Evolutionary conservation across 2,113 vertebrate genomes (phyloP), one percentile per base, ranked within the genome.

Genomic region (Gadus macrocephalus): DNA sequence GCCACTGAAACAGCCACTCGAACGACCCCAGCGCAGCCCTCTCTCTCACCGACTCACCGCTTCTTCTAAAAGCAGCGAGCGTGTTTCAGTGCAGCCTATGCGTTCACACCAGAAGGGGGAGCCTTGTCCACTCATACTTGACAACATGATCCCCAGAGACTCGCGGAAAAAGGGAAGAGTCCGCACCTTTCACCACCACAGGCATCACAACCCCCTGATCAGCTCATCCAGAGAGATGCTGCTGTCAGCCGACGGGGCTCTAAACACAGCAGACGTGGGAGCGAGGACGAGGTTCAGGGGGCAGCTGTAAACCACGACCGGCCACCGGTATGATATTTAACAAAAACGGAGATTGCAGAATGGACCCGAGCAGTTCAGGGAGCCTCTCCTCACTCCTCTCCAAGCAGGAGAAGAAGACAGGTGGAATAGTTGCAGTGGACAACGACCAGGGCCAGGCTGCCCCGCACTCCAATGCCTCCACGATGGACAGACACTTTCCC

Each of bases 321-420:
- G 80, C 78, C 78, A 78, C 71, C 82, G 89, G 82, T 5, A 91
- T 92, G 91, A 91, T 90, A 89, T 92, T 91, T 89, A 92, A 89
- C 79, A 91, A 90, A 78, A 93, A 93, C 92, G 92, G 92, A 78
- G 92, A 93, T 42, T 93, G 91, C 81, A 89, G 90, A 87, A 88
- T 90, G 84, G 90, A 93, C 77, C 85, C 89, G 60, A 76, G 79
- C 81, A 84, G 84, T 77, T 88, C 88, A 62, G 90, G 87, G 80
- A 92, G 90, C 70, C 87, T 91, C 71, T 90, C 91, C 67, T 91
- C 91, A 62, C 86, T 90, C 72, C 76, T 90, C 70, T 90, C 88
- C 25, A 80, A 85, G 62, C 90, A 88, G 76, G 89, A 90, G 70
- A 90, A 79, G 75, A 89, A 85, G 80, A 72, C 85, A 59, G 90